Evolutionary conservation across 2,797 vertebrate genomes (phyloP).

Genomic region (Sitta carolinensis): DNA sequence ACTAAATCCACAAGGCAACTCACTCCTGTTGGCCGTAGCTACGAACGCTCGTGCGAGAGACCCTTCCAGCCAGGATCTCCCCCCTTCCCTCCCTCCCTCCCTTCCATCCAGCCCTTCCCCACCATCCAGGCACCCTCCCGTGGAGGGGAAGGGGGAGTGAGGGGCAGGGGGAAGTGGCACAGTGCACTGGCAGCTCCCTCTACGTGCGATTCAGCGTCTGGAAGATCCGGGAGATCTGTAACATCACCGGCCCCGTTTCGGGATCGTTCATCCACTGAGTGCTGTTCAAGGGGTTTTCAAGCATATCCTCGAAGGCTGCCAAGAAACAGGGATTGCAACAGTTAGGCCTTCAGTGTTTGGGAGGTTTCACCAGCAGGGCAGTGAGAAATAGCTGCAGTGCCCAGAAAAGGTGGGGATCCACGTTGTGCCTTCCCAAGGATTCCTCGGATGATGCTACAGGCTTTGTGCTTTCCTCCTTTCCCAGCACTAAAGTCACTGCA

Average conservation of each 20-base stretch:
- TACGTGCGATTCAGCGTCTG: slow-evolving; percentile 98
- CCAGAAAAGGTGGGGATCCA: rapidly evolving
- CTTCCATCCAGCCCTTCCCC: not conserved
- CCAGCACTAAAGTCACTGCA: not conserved
- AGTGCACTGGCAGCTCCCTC: slow-evolving; percentile 53
- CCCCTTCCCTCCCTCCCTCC: not conserved
- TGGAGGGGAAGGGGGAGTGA: not conserved
- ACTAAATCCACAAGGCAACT: slow-evolving; percentile 66
- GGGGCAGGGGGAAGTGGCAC: slow-evolving; percentile 14
- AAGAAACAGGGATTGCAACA: not conserved
- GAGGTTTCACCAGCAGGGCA: not conserved
- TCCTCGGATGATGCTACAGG: not conserved
- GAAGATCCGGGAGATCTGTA: slow-evolving; percentile 99
- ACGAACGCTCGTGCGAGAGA: not conserved
- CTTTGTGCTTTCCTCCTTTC: not conserved
- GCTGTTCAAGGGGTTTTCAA: slow-evolving; percentile 98
- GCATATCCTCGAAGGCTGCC: slow-evolving; percentile 97
- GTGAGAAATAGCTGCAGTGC: not conserved
- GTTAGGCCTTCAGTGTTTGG: not conserved
- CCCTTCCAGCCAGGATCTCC: not conserved
- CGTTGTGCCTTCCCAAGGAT: rapidly evolving
- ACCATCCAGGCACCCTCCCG: not conserved
- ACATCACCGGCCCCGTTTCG: slow-evolving; percentile 96
- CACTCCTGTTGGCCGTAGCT: slow-evolving; percentile 57
- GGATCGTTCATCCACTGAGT: slow-evolving; percentile 99